phyloP scores from a whole-genome alignment of 1,140 invertebrate genomes.

The Zaprionus africanus region DNA sequence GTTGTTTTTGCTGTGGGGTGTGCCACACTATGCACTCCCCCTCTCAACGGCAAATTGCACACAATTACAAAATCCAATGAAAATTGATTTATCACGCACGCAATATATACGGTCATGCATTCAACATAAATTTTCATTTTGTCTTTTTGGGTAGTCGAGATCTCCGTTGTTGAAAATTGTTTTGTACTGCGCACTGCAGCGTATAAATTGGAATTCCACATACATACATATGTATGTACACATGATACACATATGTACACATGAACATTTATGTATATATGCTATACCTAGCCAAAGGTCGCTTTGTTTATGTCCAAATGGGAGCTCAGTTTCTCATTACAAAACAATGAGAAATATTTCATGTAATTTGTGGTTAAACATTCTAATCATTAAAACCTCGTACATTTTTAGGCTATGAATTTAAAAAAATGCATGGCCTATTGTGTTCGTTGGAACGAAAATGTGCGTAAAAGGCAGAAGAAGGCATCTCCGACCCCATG shows the following conservation, averaged over 20 bases:
- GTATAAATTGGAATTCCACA: conserved; percentile 76
- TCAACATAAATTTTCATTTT: conserved; percentile 82
- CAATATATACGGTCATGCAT: conserved; percentile 81
- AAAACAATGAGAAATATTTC: conserved; percentile 39
- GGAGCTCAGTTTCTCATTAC: conserved; percentile 8
- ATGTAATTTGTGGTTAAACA: conserved; percentile 38
- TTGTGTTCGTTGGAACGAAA: too few species aligned
- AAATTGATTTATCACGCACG: conserved; percentile 82
- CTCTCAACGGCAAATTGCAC: conserved; percentile 58
- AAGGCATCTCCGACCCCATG: too few species aligned
- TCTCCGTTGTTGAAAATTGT: conserved; percentile 63
- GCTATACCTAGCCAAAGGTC: not conserved
- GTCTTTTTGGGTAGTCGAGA: conserved; percentile 63
- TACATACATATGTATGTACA: not conserved
- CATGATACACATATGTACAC: not conserved
- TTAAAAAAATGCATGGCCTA: too few species aligned
- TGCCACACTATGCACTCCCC: not conserved
- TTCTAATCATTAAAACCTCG: conserved; percentile 22
- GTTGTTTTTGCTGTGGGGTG: conserved; percentile 5
- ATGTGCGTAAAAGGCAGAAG: too few species aligned
- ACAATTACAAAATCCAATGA: conserved; percentile 82
- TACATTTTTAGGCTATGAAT: too few species aligned
- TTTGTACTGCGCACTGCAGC: conserved; percentile 60
- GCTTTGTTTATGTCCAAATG: conserved; percentile 5
- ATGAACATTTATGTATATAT: conserved; percentile 4